Evolutionary conservation across 1,140 invertebrate species (phyloP), one percentile per base, ranked within the genome.

Genomic region (Ephestia elutella): DNA sequence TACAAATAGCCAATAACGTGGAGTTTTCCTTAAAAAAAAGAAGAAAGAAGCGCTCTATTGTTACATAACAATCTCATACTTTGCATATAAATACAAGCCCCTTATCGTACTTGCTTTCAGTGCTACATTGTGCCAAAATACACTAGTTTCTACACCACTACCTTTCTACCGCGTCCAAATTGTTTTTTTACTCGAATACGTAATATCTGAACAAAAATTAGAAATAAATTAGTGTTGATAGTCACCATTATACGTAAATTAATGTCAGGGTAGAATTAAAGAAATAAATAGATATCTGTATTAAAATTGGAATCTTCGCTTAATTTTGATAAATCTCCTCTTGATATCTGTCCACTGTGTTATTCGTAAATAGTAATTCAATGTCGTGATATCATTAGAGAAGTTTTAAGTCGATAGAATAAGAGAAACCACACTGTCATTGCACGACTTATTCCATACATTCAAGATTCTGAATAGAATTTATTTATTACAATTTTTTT

Each of bases 211-310:
- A 75, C 71, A 80, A 84, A 80, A 79, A 73, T 79, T 78, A 80
- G 75, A 70, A 70, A 59, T 71, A 83, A 77, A 70, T 83, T 85
- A 86, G 80, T 80, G 66, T 82, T 84, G 66, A 80, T 86, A 85
- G 78, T 86, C 84, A 86, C 86, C 80, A 87, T 86, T 88, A 90
- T 90, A 90, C 89, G 89, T 90, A 90, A 90, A 88, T 88, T 88
- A 86, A 83, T 87, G 86, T 89, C 89, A 90, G 89, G 89, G 89
- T 90, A 90, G 89, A 89, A 74, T 80, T 81, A 78, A 71, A 84
- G 70, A 68, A 73, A 75, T 80, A 80, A 77, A 76, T 79, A 74
- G 73, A 72, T 78, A 75, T 71, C 75, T 78, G 73, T 82, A 83
- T 78, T 70, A 66, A 65, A 80, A 81, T 71, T 71, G 65, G 69